A percentile compares a stretch with the other conserved stretches of the same genome.
These are phyloP conservation scores for Ardeotis arabs DNA, from an alignment of 2,113 vertebrate species.

Conservation along the genomic window DNA sequence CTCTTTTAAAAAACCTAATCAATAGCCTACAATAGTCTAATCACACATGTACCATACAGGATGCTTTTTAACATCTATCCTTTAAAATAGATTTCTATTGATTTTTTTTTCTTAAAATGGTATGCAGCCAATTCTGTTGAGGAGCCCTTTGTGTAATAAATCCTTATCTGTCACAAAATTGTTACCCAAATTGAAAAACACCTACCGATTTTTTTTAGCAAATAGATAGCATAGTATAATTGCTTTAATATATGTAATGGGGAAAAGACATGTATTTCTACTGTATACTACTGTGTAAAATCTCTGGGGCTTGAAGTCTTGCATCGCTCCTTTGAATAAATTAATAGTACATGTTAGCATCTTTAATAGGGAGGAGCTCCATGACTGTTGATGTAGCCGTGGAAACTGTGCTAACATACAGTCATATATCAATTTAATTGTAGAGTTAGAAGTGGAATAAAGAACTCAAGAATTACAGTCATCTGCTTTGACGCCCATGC, in stretches of 20 bases:
- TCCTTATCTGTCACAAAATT: neutral
- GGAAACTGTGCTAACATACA: neutral
- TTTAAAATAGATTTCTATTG: neutral
- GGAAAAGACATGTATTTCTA: neutral
- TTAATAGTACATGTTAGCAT: neutral
- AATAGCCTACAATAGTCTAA: neutral
- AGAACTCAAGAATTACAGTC: neutral
- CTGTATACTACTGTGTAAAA: neutral
- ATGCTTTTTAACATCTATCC: neutral
- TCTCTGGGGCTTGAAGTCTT: neutral
- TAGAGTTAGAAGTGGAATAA: neutral
- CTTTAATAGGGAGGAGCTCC: neutral
- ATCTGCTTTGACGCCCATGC: rapidly evolving
- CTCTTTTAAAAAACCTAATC: neutral
- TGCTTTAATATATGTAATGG: neutral
- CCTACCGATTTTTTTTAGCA: neutral
- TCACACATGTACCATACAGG: neutral
- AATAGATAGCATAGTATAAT: neutral
- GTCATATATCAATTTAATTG: neutral
- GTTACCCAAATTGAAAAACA: neutral
- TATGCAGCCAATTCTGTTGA: neutral
- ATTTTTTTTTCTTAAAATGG: neutral
- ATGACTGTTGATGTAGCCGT: neutral
- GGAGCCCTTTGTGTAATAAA: neutral
- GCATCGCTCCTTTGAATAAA: neutral